Percentiles rank a stretch among this genome's conserved stretches.
Evolutionary conservation across 2,888 invertebrate species (phyloP).

Genomic region (Gastrophysa polygoni): DNA sequence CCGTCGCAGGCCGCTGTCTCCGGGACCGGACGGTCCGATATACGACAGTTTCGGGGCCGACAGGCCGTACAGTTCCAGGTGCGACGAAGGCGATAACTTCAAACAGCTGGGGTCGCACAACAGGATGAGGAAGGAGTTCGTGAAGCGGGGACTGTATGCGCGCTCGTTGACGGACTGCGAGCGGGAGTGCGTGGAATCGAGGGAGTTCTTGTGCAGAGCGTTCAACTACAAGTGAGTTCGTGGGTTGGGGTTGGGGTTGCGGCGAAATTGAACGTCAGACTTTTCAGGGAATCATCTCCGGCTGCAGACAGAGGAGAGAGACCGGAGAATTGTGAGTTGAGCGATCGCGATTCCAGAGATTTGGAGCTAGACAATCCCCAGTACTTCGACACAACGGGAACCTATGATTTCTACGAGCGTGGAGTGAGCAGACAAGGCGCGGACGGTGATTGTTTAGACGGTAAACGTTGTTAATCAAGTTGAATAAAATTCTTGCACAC

Average conservation of each 20-base stretch:
- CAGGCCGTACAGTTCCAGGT: slow-evolving; percentile 64
- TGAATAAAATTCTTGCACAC: background rate
- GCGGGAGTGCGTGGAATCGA: slow-evolving; percentile 80
- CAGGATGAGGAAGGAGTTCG: slow-evolving; percentile 78
- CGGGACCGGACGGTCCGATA: slow-evolving; percentile 56
- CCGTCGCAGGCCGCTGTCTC: slow-evolving; percentile 48
- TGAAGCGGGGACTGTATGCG: slow-evolving; percentile 74
- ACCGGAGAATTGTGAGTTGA: slow-evolving; percentile 84
- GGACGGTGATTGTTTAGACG: slow-evolving; percentile 83
- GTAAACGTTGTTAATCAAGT: slow-evolving; percentile 58
- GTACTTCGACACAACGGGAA: slow-evolving; percentile 82
- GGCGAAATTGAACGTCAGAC: too few relatives aligned
- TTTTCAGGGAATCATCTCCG: slow-evolving; percentile 39
- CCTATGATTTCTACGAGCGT: slow-evolving; percentile 85
- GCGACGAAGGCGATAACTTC: slow-evolving; percentile 77
- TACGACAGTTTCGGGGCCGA: slow-evolving; percentile 56
- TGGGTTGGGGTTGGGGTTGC: background rate
- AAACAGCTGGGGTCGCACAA: slow-evolving; percentile 81
- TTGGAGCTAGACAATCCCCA: slow-evolving; percentile 84
- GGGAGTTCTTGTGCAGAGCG: slow-evolving; percentile 84
- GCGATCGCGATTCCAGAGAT: slow-evolving; percentile 84
- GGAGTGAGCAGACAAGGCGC: slow-evolving; percentile 73
- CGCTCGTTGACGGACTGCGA: slow-evolving; percentile 81
- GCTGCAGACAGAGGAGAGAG: slow-evolving; percentile 71
- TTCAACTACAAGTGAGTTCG: slow-evolving; percentile 78